These are phyloP conservation scores for Cyrtodaria siliqua DNA, from an alignment of 2,888 invertebrate genomes.

Conservation along the genomic window DNA sequence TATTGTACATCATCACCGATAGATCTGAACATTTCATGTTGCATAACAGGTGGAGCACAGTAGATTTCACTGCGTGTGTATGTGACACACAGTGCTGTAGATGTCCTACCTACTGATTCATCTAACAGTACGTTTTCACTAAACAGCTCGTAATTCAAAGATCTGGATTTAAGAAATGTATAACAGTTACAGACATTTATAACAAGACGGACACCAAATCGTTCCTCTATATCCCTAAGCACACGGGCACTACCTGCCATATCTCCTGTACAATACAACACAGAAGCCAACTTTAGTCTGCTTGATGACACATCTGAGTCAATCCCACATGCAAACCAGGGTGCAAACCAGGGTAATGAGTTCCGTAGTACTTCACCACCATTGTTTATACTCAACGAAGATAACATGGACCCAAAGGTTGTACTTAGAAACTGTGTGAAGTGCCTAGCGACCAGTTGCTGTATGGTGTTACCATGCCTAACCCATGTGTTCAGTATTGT, in stretches of 20 bases:
- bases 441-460: no score
- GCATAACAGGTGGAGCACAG: slow-evolving; percentile 2
- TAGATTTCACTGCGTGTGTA: background rate
- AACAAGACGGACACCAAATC: no score
- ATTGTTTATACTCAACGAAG: background rate
- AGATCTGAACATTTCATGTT: slow-evolving; percentile 4
- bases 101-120: no score
- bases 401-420: slow-evolving; percentile 11
- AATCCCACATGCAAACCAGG: background rate
- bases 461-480: no score
- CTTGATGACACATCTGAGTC: background rate
- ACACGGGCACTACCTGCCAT: background rate
- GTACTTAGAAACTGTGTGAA: background rate
- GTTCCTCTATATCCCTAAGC: background rate
- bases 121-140: no score
- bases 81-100: no score
- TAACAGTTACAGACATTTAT: no score
- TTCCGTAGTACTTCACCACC: background rate
- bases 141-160: no score
- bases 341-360: background rate
- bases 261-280: slow-evolving; percentile 8
- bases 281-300: slow-evolving; percentile 4
- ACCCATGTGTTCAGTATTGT: no score
- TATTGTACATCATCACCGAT: background rate
- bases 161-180: no score